Percentiles rank a stretch among this genome's conserved stretches.
Evolutionary conservation across 2,113 vertebrate genomes (phyloP).

Genomic region (Ornithorhynchus anatinus): DNA sequence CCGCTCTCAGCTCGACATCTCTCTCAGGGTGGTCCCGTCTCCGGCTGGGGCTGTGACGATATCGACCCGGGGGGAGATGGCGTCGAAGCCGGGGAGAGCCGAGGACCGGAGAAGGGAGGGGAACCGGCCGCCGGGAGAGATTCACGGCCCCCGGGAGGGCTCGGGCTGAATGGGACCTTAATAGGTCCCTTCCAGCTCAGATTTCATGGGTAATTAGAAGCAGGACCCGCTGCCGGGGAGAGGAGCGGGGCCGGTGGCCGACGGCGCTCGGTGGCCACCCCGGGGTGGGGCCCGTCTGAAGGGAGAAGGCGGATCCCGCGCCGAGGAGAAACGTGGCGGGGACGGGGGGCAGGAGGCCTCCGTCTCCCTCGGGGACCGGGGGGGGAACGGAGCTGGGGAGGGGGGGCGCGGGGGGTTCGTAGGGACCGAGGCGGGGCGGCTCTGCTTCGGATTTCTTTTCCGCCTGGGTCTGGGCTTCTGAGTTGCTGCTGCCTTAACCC

Average conservation of each 20-base stretch:
- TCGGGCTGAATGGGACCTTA: slow-evolving; percentile 57
- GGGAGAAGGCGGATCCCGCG: too few relatives aligned
- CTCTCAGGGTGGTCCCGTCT: slow-evolving; percentile 57
- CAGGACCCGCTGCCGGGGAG: slow-evolving; percentile 40
- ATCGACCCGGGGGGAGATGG: slow-evolving; percentile 61
- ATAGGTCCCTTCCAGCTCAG: slow-evolving; percentile 63
- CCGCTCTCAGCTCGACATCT: slow-evolving; percentile 19
- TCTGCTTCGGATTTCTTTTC: too few relatives aligned
- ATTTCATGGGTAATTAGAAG: slow-evolving; percentile 64
- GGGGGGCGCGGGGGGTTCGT: too few relatives aligned
- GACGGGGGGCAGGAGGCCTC: too few relatives aligned
- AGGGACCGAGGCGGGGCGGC: too few relatives aligned
- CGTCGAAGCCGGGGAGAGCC: slow-evolving; percentile 48
- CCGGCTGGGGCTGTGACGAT: slow-evolving; percentile 62
- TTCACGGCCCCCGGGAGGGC: slow-evolving; percentile 33
- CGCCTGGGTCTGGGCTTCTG: too few relatives aligned
- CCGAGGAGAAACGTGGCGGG: too few relatives aligned
- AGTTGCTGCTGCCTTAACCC: too few relatives aligned
- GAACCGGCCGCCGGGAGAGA: slow-evolving; percentile 55
- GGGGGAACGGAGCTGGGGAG: too few relatives aligned
- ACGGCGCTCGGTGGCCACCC: background rate
- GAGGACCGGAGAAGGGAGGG: slow-evolving; percentile 37
- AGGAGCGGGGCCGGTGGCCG: slow-evolving; percentile 10
- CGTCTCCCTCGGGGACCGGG: too few relatives aligned
- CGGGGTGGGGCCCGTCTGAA: too few relatives aligned